Conservation (phyloP, 2,888 invertebrate species). For the Ecliptopera silaceata region DNA sequence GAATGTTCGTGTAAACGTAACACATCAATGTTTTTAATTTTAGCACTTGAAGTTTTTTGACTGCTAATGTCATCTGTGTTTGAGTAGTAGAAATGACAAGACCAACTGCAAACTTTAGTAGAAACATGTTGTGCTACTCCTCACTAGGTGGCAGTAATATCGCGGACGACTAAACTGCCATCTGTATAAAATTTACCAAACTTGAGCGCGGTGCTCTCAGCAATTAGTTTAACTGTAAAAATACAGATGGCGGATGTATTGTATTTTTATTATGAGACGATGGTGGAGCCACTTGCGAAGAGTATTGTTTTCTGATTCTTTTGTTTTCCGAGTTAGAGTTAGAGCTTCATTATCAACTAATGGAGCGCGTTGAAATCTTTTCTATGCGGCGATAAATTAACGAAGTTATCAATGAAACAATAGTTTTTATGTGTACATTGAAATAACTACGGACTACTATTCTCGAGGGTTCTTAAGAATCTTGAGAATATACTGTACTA, state of each 20-base stretch:
- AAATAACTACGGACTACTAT: too few relatives aligned
- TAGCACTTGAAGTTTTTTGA: background rate
- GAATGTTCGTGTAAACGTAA: slow-evolving; percentile 19
- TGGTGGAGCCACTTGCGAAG: too few relatives aligned
- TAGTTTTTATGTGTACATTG: too few relatives aligned
- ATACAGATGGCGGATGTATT: slow-evolving; percentile 7
- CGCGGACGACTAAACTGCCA: slow-evolving; percentile 1
- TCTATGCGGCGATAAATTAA: too few relatives aligned
- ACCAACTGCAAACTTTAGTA: background rate
- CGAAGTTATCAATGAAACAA: too few relatives aligned
- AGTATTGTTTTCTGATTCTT: too few relatives aligned
- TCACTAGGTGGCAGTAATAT: slow-evolving; percentile 35
- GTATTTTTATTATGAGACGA: too few relatives aligned
- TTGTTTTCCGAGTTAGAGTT: too few relatives aligned
- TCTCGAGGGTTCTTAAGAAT: too few relatives aligned
- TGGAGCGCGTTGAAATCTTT: too few relatives aligned
- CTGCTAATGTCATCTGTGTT: slow-evolving; percentile 46
- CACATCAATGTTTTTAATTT: slow-evolving; percentile 2
- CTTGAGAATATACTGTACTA: too few relatives aligned
- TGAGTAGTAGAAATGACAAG: slow-evolving; percentile 39
- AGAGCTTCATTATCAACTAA: too few relatives aligned
- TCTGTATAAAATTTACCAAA: slow-evolving; percentile 11
- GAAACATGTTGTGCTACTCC: slow-evolving; percentile 28
- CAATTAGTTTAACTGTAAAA: background rate
- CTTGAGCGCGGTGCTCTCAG: background rate